Evolutionary conservation across 2,888 invertebrate species (phyloP).

Genomic region (Coleophora deauratella): DNA sequence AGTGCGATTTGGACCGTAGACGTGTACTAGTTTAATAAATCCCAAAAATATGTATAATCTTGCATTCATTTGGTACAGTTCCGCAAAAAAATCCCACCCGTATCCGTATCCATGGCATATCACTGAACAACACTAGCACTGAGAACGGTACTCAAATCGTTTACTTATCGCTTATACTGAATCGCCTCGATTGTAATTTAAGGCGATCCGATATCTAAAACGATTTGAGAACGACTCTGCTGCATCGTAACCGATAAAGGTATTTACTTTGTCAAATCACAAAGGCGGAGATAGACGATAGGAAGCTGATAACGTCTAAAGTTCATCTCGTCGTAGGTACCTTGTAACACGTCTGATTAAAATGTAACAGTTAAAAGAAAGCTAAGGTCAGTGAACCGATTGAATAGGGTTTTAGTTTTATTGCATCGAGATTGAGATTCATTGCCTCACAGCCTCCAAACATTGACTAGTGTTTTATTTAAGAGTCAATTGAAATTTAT

Average conservation of each 20-base stretch:
- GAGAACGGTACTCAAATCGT: constrained; percentile 36
- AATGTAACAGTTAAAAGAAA: background rate
- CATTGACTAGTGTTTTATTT: too few species aligned
- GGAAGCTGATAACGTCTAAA: background rate
- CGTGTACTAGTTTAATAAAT: too few species aligned
- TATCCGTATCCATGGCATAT: too few species aligned
- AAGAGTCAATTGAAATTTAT: too few species aligned
- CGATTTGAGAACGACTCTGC: constrained; percentile 3
- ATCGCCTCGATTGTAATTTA: constrained; percentile 62
- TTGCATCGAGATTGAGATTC: background rate
- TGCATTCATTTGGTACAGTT: too few species aligned
- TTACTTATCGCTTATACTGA: constrained; percentile 63
- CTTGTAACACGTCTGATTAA: constrained; percentile 11
- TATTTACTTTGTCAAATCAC: constrained; percentile 29
- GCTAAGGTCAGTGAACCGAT: background rate
- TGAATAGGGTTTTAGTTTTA: background rate
- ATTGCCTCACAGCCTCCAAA: too few species aligned
- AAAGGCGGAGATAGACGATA: constrained; percentile 10
- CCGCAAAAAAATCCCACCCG: too few species aligned
- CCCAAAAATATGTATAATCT: too few species aligned
- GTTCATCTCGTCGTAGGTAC: too few species aligned
- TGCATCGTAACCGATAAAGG: constrained; percentile 28
- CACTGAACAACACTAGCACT: constrained; percentile 3
- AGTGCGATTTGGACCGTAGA: too few species aligned
- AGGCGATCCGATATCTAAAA: constrained; percentile 29